Conservation (phyloP, 2,113 vertebrate genomes). For the Phalacrocorax pelagicus region DNA sequence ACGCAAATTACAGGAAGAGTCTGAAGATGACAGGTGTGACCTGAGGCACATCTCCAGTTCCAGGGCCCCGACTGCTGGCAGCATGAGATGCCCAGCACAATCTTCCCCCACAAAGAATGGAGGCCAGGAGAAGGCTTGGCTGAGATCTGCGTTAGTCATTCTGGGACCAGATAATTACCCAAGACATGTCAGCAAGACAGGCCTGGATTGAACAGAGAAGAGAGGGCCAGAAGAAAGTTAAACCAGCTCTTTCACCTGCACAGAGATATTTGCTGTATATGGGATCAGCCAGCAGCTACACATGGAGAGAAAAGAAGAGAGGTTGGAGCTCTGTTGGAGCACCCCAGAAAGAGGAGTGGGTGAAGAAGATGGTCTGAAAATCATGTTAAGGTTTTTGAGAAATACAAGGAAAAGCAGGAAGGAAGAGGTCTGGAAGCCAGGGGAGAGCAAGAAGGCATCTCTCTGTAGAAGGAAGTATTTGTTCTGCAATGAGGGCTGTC, state of each 20-base stretch:
- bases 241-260: background rate
- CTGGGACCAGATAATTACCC: background rate
- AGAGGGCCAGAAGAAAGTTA: background rate
- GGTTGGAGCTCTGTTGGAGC: background rate
- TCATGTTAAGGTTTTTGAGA: background rate
- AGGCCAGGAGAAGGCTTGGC: background rate
- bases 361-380: background rate
- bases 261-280: background rate
- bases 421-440: background rate
- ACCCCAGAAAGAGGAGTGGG: background rate
- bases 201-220: background rate
- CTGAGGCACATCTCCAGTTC: background rate
- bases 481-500: background rate
- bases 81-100: background rate
- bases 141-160: background rate
- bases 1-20: background rate
- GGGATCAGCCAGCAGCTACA: background rate
- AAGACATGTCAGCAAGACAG: background rate
- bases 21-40: accelerated
- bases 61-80: background rate
- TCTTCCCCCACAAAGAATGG: background rate
- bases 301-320: background rate
- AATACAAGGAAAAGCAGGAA: background rate
- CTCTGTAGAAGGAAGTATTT: background rate
- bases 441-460: background rate